Evolutionary conservation across 2,113 vertebrate species (phyloP).

Genomic region (Eonycteris spelaea): DNA sequence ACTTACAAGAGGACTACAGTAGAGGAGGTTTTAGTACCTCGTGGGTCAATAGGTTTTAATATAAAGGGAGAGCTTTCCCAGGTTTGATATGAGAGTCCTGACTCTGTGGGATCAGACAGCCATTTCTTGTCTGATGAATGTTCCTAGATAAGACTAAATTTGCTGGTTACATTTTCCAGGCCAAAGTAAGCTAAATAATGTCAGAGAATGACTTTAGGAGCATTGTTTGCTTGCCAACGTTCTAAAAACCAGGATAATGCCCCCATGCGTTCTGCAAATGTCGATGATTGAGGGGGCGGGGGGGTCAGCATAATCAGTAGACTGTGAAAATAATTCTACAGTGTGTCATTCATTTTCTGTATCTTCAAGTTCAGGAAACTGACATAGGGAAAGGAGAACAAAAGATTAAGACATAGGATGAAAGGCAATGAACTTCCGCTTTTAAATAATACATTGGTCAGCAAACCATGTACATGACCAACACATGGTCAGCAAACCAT

Average conservation of each 20-base stretch:
- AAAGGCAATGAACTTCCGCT: not conserved
- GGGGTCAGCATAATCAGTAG: not conserved
- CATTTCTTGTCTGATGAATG: not conserved
- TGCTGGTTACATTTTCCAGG: not conserved
- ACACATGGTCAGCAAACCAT: not conserved
- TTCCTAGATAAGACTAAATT: not conserved
- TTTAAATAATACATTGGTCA: not conserved
- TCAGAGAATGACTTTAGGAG: not conserved
- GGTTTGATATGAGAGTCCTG: not conserved
- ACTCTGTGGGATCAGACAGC: not conserved
- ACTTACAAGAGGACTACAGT: not conserved
- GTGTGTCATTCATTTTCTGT: not conserved
- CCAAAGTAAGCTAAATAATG: not conserved
- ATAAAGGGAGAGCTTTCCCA: not conserved
- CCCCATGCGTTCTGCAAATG: not conserved
- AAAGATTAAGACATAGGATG: not conserved
- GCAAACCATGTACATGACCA: not conserved
- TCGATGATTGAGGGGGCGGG: not conserved
- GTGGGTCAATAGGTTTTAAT: not conserved
- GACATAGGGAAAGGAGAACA: not conserved
- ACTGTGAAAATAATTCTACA: not conserved
- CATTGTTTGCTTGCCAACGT: not conserved
- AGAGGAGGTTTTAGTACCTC: not conserved
- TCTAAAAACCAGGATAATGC: not conserved
- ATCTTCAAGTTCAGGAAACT: not conserved